Conservation (phyloP, 2,888 invertebrate species). For the Steinernema scapterisci region DNA sequence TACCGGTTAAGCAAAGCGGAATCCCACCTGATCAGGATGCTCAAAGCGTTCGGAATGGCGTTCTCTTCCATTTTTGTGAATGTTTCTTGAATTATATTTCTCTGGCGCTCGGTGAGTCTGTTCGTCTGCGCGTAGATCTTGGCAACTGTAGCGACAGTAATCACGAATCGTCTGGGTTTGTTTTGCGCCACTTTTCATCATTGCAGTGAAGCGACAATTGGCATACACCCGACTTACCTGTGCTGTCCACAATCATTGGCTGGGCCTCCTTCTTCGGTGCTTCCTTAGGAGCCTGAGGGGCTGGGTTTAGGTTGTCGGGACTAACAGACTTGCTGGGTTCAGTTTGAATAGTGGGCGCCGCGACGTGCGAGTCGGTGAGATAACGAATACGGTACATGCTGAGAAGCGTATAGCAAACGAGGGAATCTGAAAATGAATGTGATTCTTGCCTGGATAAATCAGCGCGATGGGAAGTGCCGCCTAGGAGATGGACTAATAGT, state of each 20-base stretch:
- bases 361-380: background rate
- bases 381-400: background rate
- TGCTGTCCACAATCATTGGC: background rate
- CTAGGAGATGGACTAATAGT: background rate
- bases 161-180: conserved; percentile 25
- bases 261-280: background rate
- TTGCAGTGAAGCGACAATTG: background rate
- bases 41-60: conserved; percentile 47
- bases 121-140: conserved; percentile 47
- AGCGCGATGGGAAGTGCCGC: background rate
- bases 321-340: background rate
- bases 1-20: background rate
- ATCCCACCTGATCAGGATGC: conserved; percentile 54
- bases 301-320: too few species aligned
- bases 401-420: background rate
- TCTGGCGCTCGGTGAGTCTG: conserved; percentile 47
- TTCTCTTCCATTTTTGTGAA: conserved; percentile 50
- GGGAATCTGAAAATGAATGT: background rate
- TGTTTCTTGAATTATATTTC: conserved; percentile 50
- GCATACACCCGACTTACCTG: conserved; percentile 7
- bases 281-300: background rate
- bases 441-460: background rate
- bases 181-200: background rate
- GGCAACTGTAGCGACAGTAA: conserved; percentile 43
- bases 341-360: background rate